These are phyloP conservation scores for Corvus cornix DNA, from an alignment of 2,113 vertebrate genomes.

Conservation along the genomic window DNA sequence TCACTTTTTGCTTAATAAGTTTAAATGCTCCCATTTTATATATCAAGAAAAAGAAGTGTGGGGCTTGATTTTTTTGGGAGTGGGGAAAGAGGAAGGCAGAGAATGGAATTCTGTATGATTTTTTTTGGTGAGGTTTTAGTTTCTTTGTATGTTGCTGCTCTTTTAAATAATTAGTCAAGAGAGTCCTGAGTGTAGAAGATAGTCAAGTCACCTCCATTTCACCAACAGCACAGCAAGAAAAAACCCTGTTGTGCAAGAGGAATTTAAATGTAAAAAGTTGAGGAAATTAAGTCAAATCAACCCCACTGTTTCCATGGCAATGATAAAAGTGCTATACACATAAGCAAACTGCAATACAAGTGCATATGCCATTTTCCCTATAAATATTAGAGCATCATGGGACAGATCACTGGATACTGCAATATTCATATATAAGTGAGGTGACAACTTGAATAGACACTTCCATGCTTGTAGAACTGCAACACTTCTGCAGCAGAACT, in stretches of 20 bases:
- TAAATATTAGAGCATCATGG: not conserved
- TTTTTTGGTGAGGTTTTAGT: not conserved
- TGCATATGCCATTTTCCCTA: not conserved
- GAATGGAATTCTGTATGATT: not conserved
- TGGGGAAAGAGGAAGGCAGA: rapidly evolving
- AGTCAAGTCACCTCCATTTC: not conserved
- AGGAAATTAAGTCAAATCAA: conserved; percentile 5
- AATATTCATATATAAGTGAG: rapidly evolving
- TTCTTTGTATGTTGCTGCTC: not conserved
- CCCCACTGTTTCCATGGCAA: conserved; percentile 1
- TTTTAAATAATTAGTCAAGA: not conserved
- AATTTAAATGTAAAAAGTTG: not conserved
- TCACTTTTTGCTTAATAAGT: not conserved
- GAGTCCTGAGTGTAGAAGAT: not conserved
- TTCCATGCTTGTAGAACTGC: not conserved
- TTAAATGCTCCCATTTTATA: not conserved
- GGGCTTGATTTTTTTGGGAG: not conserved
- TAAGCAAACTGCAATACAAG: not conserved
- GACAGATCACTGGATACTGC: not conserved
- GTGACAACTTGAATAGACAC: not conserved
- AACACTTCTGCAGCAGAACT: not conserved
- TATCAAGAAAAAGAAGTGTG: not conserved
- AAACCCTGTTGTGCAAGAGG: not conserved
- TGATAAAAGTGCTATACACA: not conserved
- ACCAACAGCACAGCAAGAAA: not conserved